Conservation (phyloP, 1,140 invertebrate species). For the Aricia agestis region DNA sequence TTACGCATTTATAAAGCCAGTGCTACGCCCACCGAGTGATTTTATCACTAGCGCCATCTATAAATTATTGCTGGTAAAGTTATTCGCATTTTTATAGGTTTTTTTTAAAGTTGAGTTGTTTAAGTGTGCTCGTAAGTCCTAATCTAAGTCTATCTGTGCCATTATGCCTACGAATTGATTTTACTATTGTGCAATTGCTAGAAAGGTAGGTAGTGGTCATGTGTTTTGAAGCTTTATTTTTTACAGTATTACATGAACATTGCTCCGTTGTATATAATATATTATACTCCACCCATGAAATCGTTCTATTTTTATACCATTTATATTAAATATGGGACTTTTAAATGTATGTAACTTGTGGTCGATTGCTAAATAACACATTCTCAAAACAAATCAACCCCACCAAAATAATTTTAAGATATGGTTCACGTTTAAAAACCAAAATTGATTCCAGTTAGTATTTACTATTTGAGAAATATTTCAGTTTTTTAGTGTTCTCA, state of each 20-base stretch:
- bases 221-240: constrained; percentile 7
- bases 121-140: constrained; percentile 2
- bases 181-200: constrained; percentile 5
- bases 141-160: constrained; percentile 3
- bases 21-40: background rate
- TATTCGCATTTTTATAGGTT: background rate
- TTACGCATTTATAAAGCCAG: background rate
- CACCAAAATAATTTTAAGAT: background rate
- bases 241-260: constrained; percentile 12
- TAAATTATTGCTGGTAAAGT: no score
- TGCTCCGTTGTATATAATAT: constrained; percentile 3
- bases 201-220: background rate
- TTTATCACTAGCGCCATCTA: background rate
- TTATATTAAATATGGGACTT: constrained; percentile 4
- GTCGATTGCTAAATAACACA: background rate
- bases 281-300: background rate
- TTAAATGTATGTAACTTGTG: constrained; percentile 1
- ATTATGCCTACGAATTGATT: constrained; percentile 9
- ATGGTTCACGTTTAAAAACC: background rate
- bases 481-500: background rate
- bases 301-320: constrained; percentile 2
- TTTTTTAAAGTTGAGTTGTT: background rate
- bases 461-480: background rate
- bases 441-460: background rate
- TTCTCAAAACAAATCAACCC: background rate